These are phyloP conservation scores for Trachythela sp. DNA, from an alignment of 64 coral and sea anemone species.

Conservation along the genomic window DNA sequence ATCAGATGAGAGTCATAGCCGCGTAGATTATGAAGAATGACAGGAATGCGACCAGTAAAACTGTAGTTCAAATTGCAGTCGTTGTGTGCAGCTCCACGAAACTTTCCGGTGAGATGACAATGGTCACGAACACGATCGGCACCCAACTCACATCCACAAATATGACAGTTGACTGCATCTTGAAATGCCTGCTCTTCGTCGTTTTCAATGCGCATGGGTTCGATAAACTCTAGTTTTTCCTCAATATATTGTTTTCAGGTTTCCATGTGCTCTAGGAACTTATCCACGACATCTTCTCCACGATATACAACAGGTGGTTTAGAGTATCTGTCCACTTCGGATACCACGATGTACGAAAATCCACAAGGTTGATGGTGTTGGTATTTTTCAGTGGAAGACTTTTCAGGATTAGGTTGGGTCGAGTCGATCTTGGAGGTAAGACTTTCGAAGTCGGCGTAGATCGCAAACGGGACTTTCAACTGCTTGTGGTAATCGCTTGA, in stretches of 20 bases:
- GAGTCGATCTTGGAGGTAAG: slow-evolving; percentile 5
- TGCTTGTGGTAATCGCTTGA: slow-evolving; percentile 26
- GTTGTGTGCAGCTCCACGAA: not conserved
- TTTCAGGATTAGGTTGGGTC: not conserved
- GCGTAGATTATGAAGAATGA: too few relatives aligned
- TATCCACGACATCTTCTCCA: slow-evolving; percentile 1
- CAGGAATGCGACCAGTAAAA: not conserved
- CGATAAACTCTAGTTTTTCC: not conserved
- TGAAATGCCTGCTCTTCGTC: too few relatives aligned
- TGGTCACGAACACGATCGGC: not conserved
- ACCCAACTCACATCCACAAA: slow-evolving; percentile 5
- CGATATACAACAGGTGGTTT: not conserved
- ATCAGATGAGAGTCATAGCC: too few relatives aligned
- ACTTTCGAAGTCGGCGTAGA: slow-evolving; percentile 37
- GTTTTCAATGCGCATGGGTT: not conserved
- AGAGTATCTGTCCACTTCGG: not conserved
- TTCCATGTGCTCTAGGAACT: not conserved
- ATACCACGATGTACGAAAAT: slow-evolving; percentile 28
- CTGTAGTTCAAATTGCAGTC: not conserved
- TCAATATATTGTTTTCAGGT: not conserved
- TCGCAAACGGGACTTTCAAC: slow-evolving; percentile 20
- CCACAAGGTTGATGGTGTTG: slow-evolving; percentile 31
- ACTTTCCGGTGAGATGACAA: not conserved
- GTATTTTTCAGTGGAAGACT: not conserved
- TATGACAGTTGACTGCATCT: slow-evolving; percentile 4